phyloP scores from a whole-genome alignment of 2,797 vertebrate genomes.

The Gastrophryne carolinensis region DNA sequence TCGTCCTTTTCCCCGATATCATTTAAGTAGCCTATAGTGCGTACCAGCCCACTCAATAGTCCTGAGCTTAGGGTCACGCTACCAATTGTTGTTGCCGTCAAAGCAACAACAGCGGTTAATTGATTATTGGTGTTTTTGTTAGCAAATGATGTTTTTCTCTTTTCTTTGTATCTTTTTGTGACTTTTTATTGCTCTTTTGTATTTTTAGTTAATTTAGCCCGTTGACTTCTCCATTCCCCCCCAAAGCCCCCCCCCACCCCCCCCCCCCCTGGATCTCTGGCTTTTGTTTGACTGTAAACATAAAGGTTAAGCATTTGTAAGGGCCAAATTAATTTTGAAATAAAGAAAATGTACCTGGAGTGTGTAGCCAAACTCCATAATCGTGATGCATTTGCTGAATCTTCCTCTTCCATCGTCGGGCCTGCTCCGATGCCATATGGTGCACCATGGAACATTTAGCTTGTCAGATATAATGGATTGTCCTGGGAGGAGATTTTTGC shows the following conservation, averaged over 20 bases:
- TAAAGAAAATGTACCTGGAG: slow-evolving; percentile 66
- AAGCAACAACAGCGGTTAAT: too few species aligned
- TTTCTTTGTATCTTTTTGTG: too few species aligned
- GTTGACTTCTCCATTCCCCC: not conserved
- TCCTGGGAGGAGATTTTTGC: slow-evolving; percentile 96
- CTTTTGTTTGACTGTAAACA: slow-evolving; percentile 9
- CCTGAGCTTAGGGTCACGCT: too few species aligned
- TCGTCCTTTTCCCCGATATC: too few species aligned
- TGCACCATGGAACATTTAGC: slow-evolving; percentile 98
- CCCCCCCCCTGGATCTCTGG: not conserved
- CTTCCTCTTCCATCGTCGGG: slow-evolving; percentile 70
- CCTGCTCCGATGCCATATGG: slow-evolving; percentile 88
- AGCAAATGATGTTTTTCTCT: too few species aligned
- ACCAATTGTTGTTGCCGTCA: too few species aligned
- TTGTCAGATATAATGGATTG: slow-evolving; percentile 99
- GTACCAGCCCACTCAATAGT: too few species aligned
- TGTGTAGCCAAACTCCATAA: slow-evolving; percentile 79
- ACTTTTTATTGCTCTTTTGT: not conserved
- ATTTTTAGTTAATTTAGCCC: not conserved
- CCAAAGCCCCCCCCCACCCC: not conserved
- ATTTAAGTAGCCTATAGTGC: too few species aligned
- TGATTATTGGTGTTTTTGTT: too few species aligned
- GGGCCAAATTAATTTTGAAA: slow-evolving; percentile 47
- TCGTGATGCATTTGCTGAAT: slow-evolving; percentile 84
- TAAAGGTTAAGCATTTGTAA: slow-evolving; percentile 40